phyloP scores from a whole-genome alignment of 2,888 invertebrate species.

The Beris morrisii region DNA sequence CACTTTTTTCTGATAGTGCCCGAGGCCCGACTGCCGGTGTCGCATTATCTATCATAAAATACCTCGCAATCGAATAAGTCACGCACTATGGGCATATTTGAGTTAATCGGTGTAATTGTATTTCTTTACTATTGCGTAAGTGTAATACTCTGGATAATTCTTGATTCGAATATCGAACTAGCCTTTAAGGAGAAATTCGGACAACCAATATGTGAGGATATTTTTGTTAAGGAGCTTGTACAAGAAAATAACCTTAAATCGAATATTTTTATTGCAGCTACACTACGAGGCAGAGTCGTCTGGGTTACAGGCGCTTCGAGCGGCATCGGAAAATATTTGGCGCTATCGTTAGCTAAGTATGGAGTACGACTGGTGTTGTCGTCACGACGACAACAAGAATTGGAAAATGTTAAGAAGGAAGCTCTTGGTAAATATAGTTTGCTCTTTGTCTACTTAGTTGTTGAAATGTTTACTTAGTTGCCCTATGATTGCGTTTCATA shows the following conservation, averaged over 20 bases:
- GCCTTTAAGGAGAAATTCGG: conserved; percentile 65
- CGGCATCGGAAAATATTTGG: conserved; percentile 77
- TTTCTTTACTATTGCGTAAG: conserved; percentile 60
- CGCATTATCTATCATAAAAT: too few species aligned
- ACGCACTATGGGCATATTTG: conserved; percentile 49
- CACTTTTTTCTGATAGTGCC: too few species aligned
- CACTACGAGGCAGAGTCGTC: conserved; percentile 68
- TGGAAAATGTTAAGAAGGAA: conserved; percentile 66
- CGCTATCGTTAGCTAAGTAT: conserved; percentile 66
- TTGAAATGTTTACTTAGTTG: not conserved
- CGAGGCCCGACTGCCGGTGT: too few species aligned
- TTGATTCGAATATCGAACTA: conserved; percentile 65
- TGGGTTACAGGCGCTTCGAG: conserved; percentile 86
- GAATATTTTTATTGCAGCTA: conserved; percentile 50
- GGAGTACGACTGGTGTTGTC: conserved; percentile 70
- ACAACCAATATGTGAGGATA: conserved; percentile 61
- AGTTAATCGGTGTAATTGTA: conserved; percentile 47
- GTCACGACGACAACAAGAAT: conserved; percentile 65
- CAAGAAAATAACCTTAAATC: not conserved
- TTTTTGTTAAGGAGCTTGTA: not conserved
- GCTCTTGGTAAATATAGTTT: conserved; percentile 59
- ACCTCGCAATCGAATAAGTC: too few species aligned
- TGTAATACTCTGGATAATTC: conserved; percentile 57
- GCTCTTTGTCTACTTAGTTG: not conserved
- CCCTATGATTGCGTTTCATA: not conserved